Base-by-base conservation (phyloP, 2,797 vertebrate species). In the Allobates femoralis region DNA sequence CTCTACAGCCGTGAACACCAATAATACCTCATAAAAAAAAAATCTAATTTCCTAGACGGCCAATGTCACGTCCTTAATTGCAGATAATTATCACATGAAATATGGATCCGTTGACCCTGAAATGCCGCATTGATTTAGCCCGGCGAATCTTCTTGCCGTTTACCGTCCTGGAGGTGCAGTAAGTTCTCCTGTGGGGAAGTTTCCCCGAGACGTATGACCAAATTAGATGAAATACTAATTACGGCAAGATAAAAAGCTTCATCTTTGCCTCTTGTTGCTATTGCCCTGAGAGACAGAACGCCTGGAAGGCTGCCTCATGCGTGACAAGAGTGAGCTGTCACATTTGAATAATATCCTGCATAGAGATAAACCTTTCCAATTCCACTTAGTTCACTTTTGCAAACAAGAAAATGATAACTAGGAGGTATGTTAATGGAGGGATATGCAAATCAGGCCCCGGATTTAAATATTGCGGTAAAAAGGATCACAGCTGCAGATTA, bases 391-490 rank as follows among this genome's bases (percentile, higher is more conserved):
- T 89, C 90, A 90, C 85, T 91, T 92, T 90, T 90, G 89, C 90
- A 91, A 93, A 92, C 90, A 93, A 90, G 91, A 90, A 92, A 88
- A 89, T 91, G 91, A 93, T 92, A 90, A 93, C 91, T 92, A 90
- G 90, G 85, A 92, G 92, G 90, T 88, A 92, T 92, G 92, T 92
- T 89, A 90, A 86, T 91, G 90, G 90, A 91, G 89, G 92, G 92
- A 89, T 91, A 91, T 92, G 92, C 91, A 92, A 93, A 93, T 92
- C 88, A 91, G 90, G 90, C 85, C 90, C 88, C 90, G 91, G 89
- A 93, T 92, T 92, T 92, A 90, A 91, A 92, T 90, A 90, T 92
- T 89, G 91, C 89, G 90, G 89, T 86, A 87, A 88, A 60, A 81
- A 86, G 92, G 89, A 93, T 90, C 90, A 91, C 90, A 91, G 89